Evolutionary conservation across 2,113 vertebrate species (phyloP).

Genomic region (Rhinoptilus africanus): DNA sequence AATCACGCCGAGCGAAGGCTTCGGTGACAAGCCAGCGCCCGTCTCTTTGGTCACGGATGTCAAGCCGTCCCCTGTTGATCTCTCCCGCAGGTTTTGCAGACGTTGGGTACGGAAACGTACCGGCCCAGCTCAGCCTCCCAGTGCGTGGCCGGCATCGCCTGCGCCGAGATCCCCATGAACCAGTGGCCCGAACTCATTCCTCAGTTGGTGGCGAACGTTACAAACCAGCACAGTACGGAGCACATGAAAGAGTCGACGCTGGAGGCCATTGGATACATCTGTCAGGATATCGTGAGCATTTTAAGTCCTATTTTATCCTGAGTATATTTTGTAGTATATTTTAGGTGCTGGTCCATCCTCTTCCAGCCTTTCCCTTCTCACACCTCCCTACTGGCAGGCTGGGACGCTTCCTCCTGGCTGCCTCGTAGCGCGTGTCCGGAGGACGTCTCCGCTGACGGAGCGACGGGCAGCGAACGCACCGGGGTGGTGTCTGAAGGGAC

Average conservation of each 20-base stretch:
- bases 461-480: fast-evolving
- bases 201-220: slow-evolving; percentile 94
- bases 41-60: background rate
- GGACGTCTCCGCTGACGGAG: background rate
- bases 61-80: background rate
- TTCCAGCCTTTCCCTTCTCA: background rate
- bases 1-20: fast-evolving
- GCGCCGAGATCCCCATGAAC: slow-evolving; percentile 94
- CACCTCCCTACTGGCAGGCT: fast-evolving
- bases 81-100: slow-evolving; percentile 86
- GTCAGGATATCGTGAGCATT: slow-evolving; percentile 95
- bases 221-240: slow-evolving; percentile 92
- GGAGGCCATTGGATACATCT: slow-evolving; percentile 99
- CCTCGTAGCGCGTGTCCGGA: fast-evolving
- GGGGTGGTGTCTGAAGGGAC: background rate
- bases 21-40: fast-evolving
- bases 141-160: slow-evolving; percentile 96
- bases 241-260: slow-evolving; percentile 99
- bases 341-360: background rate
- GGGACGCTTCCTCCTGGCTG: background rate
- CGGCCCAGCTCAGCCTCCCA: slow-evolving; percentile 96
- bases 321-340: background rate
- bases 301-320: background rate
- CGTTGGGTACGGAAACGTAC: slow-evolving; percentile 95
- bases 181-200: slow-evolving; percentile 98